Conservation (phyloP, 1,140 invertebrate genomes). For the Danaus melanippus region DNA sequence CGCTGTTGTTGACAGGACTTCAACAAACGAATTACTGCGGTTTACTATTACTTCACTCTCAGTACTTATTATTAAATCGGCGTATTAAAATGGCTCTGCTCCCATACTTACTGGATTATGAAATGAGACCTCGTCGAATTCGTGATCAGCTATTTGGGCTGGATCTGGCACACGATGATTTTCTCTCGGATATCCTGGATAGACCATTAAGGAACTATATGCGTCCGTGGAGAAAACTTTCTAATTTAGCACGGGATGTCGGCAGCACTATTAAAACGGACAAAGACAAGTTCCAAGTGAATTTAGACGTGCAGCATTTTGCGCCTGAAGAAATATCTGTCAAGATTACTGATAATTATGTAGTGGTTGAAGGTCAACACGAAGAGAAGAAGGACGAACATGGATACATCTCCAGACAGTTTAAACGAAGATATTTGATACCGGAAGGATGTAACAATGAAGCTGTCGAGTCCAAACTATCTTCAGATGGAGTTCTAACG, state of each 20-base stretch:
- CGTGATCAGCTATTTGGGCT: slow-evolving; percentile 44
- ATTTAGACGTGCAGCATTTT: slow-evolving; percentile 89
- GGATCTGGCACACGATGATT: slow-evolving; percentile 41
- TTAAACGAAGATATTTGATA: slow-evolving; percentile 79
- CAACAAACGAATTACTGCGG: neutral
- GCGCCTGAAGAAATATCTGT: slow-evolving; percentile 87
- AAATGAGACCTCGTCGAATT: slow-evolving; percentile 40
- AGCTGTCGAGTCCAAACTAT: slow-evolving; percentile 77
- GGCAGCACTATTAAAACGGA: slow-evolving; percentile 54
- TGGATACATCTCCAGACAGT: slow-evolving; percentile 81
- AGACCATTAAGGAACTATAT: slow-evolving; percentile 34
- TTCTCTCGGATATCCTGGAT: slow-evolving; percentile 44
- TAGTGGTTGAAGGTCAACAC: slow-evolving; percentile 82
- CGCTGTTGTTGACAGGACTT: slow-evolving; percentile 1
- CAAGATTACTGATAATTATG: slow-evolving; percentile 80
- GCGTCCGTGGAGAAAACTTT: slow-evolving; percentile 46
- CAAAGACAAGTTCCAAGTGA: slow-evolving; percentile 75
- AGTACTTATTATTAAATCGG: slow-evolving; percentile 4
- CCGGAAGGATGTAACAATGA: slow-evolving; percentile 80
- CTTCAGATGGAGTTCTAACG: slow-evolving; percentile 83
- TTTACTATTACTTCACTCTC: neutral
- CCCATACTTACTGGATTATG: slow-evolving; percentile 43
- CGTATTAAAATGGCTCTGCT: slow-evolving; percentile 42
- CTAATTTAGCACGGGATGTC: slow-evolving; percentile 32
- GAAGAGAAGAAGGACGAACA: slow-evolving; percentile 84